Percentiles rank a stretch among this genome's conserved stretches.
Conservation (phyloP, 1,140 invertebrate genomes). For the Penaeus vannamei region DNA sequence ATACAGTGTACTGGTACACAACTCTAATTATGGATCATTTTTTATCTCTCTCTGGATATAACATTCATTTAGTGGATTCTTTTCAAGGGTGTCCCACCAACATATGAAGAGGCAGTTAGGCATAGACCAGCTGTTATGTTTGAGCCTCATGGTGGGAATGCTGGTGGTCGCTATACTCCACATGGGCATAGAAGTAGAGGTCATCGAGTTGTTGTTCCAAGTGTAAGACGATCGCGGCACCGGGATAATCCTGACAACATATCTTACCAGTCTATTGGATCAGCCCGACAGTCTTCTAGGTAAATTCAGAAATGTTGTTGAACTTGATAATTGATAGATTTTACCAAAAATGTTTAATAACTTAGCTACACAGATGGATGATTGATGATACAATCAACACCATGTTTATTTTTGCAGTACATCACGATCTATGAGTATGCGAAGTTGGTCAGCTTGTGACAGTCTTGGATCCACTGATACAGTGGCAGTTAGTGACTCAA, state of each 20-base stretch:
- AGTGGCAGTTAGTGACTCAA: conserved; percentile 69
- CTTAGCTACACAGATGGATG: too few relatives aligned
- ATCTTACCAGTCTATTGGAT: conserved; percentile 67
- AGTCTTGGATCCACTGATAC: conserved; percentile 74
- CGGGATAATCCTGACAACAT: conserved; percentile 66
- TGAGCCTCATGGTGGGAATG: conserved; percentile 37
- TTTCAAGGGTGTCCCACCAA: conserved; percentile 71
- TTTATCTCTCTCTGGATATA: too few relatives aligned
- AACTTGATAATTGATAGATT: not conserved
- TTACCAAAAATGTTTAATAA: not conserved
- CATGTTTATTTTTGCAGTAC: conserved; percentile 26
- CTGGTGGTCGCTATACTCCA: conserved; percentile 42
- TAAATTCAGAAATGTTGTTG: conserved; percentile 13
- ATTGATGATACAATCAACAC: too few relatives aligned
- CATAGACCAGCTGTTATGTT: conserved; percentile 67
- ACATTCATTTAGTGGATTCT: not conserved
- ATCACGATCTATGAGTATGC: conserved; percentile 59
- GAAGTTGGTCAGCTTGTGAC: conserved; percentile 68
- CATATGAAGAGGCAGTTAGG: conserved; percentile 73
- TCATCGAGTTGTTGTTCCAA: conserved; percentile 65
- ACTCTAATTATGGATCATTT: too few relatives aligned
- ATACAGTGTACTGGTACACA: too few relatives aligned
- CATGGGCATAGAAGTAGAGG: conserved; percentile 70
- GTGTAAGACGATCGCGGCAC: conserved; percentile 52
- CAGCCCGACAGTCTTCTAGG: conserved; percentile 64